Conservation (phyloP, 2,888 invertebrate species). For the Morpho helenor region DNA sequence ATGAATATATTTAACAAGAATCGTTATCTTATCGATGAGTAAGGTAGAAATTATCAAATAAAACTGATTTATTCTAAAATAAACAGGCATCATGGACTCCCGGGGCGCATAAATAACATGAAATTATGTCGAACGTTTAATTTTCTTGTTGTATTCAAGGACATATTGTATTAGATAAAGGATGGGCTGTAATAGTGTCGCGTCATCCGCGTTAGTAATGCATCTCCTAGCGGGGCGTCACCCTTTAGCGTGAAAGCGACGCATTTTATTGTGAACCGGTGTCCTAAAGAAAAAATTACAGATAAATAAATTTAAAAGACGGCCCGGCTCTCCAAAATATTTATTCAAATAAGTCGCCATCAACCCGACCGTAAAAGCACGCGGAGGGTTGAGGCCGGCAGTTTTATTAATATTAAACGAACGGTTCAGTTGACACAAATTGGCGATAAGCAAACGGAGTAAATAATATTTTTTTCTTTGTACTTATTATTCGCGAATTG, state of each 20-base stretch:
- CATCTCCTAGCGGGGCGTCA: slow-evolving; percentile 64
- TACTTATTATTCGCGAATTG: slow-evolving; percentile 23
- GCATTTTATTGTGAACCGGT: slow-evolving; percentile 39
- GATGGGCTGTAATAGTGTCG: slow-evolving; percentile 73
- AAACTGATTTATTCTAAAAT: slow-evolving; percentile 10
- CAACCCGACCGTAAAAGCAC: slow-evolving; percentile 73
- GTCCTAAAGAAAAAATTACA: slow-evolving; percentile 48
- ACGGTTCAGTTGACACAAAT: slow-evolving; percentile 76
- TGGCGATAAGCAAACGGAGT: slow-evolving; percentile 71
- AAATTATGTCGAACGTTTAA: slow-evolving; percentile 67
- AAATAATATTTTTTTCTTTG: slow-evolving; percentile 47
- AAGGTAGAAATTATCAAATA: slow-evolving; percentile 1
- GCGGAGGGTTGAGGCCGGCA: slow-evolving; percentile 69
- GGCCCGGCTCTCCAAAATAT: slow-evolving; percentile 61
- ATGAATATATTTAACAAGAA: not conserved
- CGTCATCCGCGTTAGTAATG: slow-evolving; percentile 71
- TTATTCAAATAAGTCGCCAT: slow-evolving; percentile 77
- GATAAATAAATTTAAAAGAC: slow-evolving; percentile 58
- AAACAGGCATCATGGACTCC: slow-evolving; percentile 47
- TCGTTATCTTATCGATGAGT: slow-evolving; percentile 9
- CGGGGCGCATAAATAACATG: slow-evolving; percentile 66
- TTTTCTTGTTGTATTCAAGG: slow-evolving; percentile 72
- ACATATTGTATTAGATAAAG: slow-evolving; percentile 74
- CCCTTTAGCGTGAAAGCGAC: slow-evolving; percentile 35
- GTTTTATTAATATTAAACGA: slow-evolving; percentile 78